A percentile compares a stretch with the other conserved stretches of the same genome.
Conservation (phyloP, 2,888 invertebrate species). For the Caenorhabditis sp. region DNA sequence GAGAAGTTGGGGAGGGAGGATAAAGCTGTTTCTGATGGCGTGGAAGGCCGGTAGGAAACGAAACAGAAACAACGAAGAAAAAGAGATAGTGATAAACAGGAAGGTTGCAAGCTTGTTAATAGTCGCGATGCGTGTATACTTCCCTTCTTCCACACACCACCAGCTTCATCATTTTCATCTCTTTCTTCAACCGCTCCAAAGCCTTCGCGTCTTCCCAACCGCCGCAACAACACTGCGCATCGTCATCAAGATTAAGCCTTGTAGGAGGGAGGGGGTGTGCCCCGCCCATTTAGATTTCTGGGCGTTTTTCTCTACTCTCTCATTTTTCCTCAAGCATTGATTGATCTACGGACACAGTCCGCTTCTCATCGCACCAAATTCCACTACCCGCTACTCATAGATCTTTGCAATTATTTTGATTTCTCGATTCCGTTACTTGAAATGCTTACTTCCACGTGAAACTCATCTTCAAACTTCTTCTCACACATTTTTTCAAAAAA, state of each 20-base stretch:
- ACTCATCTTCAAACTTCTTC: too few relatives aligned
- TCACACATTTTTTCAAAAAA: too few relatives aligned
- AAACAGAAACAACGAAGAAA: slow-evolving; percentile 14
- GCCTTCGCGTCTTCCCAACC: slow-evolving; percentile 23
- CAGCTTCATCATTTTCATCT: slow-evolving; percentile 49
- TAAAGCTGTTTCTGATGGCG: slow-evolving; percentile 5
- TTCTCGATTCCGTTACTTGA: too few relatives aligned
- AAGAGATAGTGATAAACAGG: slow-evolving; percentile 61
- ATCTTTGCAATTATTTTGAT: too few relatives aligned
- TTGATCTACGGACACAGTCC: slow-evolving; percentile 25
- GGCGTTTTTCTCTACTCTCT: slow-evolving; percentile 33
- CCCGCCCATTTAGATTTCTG: slow-evolving; percentile 32
- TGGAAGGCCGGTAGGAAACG: slow-evolving; percentile 14
- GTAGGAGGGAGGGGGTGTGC: slow-evolving; percentile 10
- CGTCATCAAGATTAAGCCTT: slow-evolving; percentile 65
- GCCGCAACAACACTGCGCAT: slow-evolving; percentile 29
- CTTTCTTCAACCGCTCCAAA: neutral
- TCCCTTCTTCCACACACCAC: slow-evolving; percentile 13
- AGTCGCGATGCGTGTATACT: slow-evolving; percentile 53
- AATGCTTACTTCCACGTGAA: too few relatives aligned
- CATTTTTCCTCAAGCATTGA: slow-evolving; percentile 24
- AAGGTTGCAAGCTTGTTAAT: slow-evolving; percentile 67
- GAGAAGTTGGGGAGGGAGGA: neutral
- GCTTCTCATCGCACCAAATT: slow-evolving; percentile 9
- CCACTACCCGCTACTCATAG: neutral